Conservation (phyloP, 1,140 invertebrate genomes). For the Ostrea edulis region DNA sequence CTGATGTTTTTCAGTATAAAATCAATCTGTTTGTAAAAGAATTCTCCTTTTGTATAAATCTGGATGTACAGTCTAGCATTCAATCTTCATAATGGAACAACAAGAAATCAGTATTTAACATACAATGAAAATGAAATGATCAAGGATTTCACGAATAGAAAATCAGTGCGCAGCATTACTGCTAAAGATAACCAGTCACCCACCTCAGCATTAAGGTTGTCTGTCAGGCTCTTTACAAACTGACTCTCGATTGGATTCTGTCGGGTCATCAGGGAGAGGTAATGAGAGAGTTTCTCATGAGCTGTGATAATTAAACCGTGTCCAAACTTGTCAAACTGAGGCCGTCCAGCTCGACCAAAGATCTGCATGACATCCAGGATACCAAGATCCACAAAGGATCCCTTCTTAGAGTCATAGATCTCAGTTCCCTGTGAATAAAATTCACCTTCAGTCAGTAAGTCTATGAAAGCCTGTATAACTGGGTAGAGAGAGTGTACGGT, state of each 20-base stretch:
- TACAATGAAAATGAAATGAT: too few relatives aligned
- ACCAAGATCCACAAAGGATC: conserved; percentile 95
- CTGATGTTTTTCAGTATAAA: too few relatives aligned
- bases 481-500: too few relatives aligned
- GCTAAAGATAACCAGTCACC: conserved; percentile 38
- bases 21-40: too few relatives aligned
- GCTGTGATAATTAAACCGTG: conserved; percentile 97
- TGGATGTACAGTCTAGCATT: too few relatives aligned
- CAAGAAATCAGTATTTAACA: too few relatives aligned
- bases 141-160: too few relatives aligned
- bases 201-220: conserved; percentile 99
- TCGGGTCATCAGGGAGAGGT: conserved; percentile 95
- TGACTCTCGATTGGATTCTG: conserved; percentile 99
- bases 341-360: conserved; percentile 97
- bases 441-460: too few relatives aligned
- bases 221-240: conserved; percentile 93
- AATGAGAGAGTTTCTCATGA: conserved; percentile 95
- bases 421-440: conserved; percentile 90
- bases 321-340: conserved; percentile 87
- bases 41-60: too few relatives aligned
- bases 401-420: conserved; percentile 97
- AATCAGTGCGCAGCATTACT: too few relatives aligned
- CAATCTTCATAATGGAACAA: too few relatives aligned
- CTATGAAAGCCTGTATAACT: too few relatives aligned
- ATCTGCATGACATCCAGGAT: conserved; percentile 99